A percentile compares a stretch with the other conserved stretches of the same genome.
phyloP scores from a whole-genome alignment of 2,113 vertebrate genomes.

The Panthera tigris region DNA sequence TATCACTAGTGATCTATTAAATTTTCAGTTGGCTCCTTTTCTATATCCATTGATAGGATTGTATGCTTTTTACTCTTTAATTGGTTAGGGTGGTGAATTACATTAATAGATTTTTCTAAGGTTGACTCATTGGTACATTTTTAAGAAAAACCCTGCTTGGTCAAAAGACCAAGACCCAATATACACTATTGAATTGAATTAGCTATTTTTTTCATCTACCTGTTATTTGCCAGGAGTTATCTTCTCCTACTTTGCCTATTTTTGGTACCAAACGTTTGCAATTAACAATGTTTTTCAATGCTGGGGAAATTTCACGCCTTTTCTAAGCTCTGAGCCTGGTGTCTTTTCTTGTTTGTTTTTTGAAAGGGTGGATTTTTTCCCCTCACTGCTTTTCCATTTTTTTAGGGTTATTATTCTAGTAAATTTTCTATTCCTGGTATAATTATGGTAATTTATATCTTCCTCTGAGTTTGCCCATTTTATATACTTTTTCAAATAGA shows the following conservation, averaged over 20 bases:
- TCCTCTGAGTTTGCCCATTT: slow-evolving; percentile 20
- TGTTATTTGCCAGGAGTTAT: slow-evolving; percentile 22
- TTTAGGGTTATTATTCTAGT: background rate
- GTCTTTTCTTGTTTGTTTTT: background rate
- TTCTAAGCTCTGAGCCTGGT: background rate
- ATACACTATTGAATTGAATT: slow-evolving; percentile 30
- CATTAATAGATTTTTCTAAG: background rate
- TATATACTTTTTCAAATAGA: background rate
- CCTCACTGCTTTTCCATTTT: background rate
- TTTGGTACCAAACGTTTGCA: slow-evolving; percentile 42
- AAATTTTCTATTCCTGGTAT: background rate
- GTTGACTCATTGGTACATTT: background rate
- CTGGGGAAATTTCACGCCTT: background rate
- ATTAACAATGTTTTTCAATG: background rate
- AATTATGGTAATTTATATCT: background rate
- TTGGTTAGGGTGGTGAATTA: slow-evolving; percentile 14
- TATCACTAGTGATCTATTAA: background rate
- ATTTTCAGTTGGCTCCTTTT: background rate
- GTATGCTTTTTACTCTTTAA: background rate
- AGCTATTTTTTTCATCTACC: slow-evolving; percentile 8
- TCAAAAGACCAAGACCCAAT: background rate
- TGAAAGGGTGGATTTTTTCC: background rate
- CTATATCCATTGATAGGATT: background rate
- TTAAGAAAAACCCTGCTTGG: background rate
- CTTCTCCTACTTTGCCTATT: slow-evolving; percentile 8